A percentile compares a stretch with the other conserved stretches of the same genome.
phyloP scores from a whole-genome alignment of 1,140 invertebrate species.

The Halictus rubicundus region DNA sequence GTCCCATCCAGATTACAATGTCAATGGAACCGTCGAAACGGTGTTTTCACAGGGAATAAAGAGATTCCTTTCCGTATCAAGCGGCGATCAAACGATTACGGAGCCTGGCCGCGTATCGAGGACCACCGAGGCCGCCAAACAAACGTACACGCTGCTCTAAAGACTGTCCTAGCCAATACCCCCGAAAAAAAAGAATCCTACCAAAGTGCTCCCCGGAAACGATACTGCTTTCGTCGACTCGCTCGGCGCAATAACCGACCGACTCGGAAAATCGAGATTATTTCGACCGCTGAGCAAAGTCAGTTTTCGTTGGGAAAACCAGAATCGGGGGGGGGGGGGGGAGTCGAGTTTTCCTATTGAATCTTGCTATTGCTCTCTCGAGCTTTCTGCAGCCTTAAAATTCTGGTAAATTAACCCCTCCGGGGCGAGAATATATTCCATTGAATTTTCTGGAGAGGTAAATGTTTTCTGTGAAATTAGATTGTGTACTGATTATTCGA shows the following conservation, averaged over 20 bases:
- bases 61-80: constrained; percentile 44
- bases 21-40: constrained; percentile 46
- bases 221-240: not conserved
- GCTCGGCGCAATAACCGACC: not conserved
- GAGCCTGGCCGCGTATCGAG: not conserved
- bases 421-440: too few relatives aligned
- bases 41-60: constrained; percentile 50
- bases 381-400: too few relatives aligned
- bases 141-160: constrained; percentile 5
- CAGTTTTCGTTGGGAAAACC: too few relatives aligned
- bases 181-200: not conserved
- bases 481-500: too few relatives aligned
- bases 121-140: not conserved
- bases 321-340: too few relatives aligned
- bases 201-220: not conserved
- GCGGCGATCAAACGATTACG: constrained; percentile 32
- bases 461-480: too few relatives aligned
- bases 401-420: too few relatives aligned
- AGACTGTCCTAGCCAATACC: not conserved
- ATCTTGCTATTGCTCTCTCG: too few relatives aligned
- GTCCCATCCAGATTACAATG: constrained; percentile 44
- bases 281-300: not conserved
- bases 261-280: not conserved
- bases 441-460: too few relatives aligned
- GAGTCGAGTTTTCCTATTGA: too few relatives aligned